Percentiles rank a stretch among this genome's conserved stretches.
Evolutionary conservation across 2,888 invertebrate species (phyloP).

Genomic region (Drosophila bunnanda): DNA sequence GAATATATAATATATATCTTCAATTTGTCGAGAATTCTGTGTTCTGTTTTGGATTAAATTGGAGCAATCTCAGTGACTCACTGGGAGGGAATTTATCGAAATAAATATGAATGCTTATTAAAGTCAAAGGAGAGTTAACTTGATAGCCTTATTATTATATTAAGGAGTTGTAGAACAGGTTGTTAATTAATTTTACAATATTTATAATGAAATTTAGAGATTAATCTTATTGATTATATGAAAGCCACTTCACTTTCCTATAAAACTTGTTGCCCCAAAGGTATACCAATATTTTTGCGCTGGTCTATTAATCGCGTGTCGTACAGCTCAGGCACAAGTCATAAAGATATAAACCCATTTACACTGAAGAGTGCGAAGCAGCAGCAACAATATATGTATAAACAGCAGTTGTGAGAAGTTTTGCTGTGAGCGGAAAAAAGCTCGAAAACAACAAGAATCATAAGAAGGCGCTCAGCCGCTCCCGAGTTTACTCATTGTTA

Average conservation of each 20-base stretch:
- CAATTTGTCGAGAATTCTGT: not conserved
- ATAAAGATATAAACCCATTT: slow-evolving; percentile 73
- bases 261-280: not conserved
- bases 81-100: not conserved
- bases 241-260: not conserved
- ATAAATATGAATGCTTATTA: not conserved
- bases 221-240: not conserved
- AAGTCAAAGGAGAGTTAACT: not conserved
- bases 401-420: slow-evolving; percentile 11
- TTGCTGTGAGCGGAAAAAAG: slow-evolving; percentile 32
- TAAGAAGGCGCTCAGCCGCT: slow-evolving; percentile 35
- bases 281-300: slow-evolving; percentile 51
- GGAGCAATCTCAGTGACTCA: not conserved
- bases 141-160: not conserved
- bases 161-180: not conserved
- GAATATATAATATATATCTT: not conserved
- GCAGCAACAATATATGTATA: slow-evolving; percentile 6
- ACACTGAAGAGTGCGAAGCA: slow-evolving; percentile 27
- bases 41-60: not conserved
- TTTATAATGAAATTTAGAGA: too few species aligned
- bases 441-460: slow-evolving; percentile 39
- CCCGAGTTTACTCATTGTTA: slow-evolving; percentile 33
- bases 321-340: slow-evolving; percentile 41
- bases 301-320: slow-evolving; percentile 67
- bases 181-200: rapidly evolving